Conservation (phyloP, 1,140 invertebrate species). For the Chionoecetes opilio region DNA sequence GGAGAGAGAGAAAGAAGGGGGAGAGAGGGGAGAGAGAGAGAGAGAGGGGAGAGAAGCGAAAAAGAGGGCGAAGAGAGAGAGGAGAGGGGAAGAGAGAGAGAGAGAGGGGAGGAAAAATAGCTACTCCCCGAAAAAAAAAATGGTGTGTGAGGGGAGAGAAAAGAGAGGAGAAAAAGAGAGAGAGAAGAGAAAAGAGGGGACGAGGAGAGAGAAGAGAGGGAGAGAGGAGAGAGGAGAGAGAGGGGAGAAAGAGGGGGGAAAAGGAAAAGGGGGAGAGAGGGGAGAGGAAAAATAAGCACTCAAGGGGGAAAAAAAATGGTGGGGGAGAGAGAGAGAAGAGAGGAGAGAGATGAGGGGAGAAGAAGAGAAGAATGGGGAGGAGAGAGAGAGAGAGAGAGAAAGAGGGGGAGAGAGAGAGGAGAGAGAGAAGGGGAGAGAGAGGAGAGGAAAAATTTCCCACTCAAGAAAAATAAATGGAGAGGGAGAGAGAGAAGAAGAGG, state of each 20-base stretch:
- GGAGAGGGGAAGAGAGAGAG: neutral
- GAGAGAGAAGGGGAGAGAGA: too few relatives aligned
- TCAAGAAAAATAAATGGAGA: too few relatives aligned
- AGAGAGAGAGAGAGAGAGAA: neutral
- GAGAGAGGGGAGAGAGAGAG: neutral
- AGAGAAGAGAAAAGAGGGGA: neutral
- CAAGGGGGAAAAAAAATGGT: too few relatives aligned
- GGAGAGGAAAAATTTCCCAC: too few relatives aligned
- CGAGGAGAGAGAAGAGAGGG: neutral
- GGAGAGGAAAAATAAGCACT: too few relatives aligned
- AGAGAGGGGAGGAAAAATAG: too few relatives aligned
- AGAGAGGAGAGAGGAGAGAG: neutral
- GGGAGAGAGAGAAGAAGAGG: too few relatives aligned
- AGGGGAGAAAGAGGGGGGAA: too few relatives aligned
- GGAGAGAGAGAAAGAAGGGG: neutral
- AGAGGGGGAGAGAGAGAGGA: neutral
- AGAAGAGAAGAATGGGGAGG: neutral
- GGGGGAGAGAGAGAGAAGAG: neutral
- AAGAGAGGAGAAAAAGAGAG: neutral
- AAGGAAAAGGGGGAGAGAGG: too few relatives aligned
- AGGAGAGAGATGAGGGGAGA: neutral
- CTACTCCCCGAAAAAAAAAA: too few relatives aligned
- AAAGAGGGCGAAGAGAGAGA: neutral
- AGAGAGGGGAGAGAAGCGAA: too few relatives aligned
- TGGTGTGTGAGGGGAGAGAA: neutral